Percentiles rank a stretch among this genome's conserved stretches.
Conservation (phyloP, 1,140 invertebrate species). For the Helicoverpa zea region DNA sequence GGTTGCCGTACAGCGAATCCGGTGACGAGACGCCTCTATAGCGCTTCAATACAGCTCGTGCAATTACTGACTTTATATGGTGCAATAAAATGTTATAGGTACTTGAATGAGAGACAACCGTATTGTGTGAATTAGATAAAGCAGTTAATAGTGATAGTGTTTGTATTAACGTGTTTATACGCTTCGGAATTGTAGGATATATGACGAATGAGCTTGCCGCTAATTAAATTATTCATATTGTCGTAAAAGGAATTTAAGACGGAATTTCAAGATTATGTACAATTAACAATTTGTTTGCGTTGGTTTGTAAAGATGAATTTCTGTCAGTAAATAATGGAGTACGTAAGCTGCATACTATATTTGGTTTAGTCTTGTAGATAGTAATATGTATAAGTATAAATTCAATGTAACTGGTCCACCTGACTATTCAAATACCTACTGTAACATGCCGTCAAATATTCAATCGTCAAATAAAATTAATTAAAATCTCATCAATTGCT, state of each 20-base stretch:
- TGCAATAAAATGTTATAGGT: slow-evolving; percentile 76
- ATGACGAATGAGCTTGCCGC: slow-evolving; percentile 62
- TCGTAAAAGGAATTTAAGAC: slow-evolving; percentile 20
- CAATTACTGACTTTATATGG: slow-evolving; percentile 71
- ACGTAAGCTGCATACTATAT: slow-evolving; percentile 39
- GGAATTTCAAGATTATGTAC: slow-evolving; percentile 22
- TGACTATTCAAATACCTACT: neutral
- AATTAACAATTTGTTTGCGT: neutral
- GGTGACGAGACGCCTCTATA: slow-evolving; percentile 83
- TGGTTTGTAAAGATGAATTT: neutral
- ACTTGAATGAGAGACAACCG: slow-evolving; percentile 45
- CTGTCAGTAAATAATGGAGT: neutral
- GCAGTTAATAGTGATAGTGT: slow-evolving; percentile 58
- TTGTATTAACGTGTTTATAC: slow-evolving; percentile 62
- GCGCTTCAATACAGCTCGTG: slow-evolving; percentile 60
- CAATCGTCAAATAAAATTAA: slow-evolving; percentile 1
- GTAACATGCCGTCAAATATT: neutral
- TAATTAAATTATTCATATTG: slow-evolving; percentile 13
- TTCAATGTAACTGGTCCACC: slow-evolving; percentile 5
- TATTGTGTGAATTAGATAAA: slow-evolving; percentile 59
- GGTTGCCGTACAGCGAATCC: slow-evolving; percentile 74
- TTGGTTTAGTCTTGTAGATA: slow-evolving; percentile 3
- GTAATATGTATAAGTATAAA: neutral
- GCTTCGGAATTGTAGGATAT: slow-evolving; percentile 67
- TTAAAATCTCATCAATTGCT: neutral